Conservation (phyloP, 2,113 vertebrate genomes). For the Cricetomys ansorgei region DNA sequence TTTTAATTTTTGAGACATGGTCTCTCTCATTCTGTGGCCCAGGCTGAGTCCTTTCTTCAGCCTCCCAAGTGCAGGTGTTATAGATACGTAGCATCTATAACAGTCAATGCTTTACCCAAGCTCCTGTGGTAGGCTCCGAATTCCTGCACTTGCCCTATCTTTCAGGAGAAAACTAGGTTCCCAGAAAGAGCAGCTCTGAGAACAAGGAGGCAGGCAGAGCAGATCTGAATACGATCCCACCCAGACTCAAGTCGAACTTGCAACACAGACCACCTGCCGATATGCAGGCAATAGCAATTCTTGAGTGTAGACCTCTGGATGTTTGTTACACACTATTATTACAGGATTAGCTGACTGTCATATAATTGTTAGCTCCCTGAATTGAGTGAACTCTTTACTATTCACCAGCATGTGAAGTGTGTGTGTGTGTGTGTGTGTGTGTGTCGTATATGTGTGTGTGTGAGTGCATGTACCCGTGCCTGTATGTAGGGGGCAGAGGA, state of each 20-base stretch:
- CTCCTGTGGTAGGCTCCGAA: neutral
- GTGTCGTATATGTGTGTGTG: neutral
- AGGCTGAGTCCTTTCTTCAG: neutral
- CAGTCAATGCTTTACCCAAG: too few relatives aligned
- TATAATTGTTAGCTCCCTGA: neutral
- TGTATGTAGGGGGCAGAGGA: neutral
- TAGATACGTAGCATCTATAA: fast-evolving
- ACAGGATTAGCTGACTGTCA: neutral
- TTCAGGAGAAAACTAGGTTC: neutral
- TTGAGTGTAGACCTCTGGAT: neutral
- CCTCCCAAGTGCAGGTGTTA: neutral
- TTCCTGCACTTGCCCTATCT: neutral
- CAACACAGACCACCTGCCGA: neutral
- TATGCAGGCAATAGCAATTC: neutral
- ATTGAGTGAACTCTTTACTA: neutral
- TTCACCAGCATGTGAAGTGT: neutral
- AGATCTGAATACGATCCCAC: neutral
- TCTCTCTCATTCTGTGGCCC: neutral
- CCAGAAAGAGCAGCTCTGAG: neutral
- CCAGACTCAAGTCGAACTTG: neutral
- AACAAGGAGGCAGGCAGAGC: neutral
- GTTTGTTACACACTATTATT: neutral
- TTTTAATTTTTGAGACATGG: neutral
- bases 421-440: neutral
- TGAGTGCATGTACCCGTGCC: too few relatives aligned